Base-by-base conservation (phyloP, 2,888 invertebrate species). In the Caenorhabditis angaria region DNA sequence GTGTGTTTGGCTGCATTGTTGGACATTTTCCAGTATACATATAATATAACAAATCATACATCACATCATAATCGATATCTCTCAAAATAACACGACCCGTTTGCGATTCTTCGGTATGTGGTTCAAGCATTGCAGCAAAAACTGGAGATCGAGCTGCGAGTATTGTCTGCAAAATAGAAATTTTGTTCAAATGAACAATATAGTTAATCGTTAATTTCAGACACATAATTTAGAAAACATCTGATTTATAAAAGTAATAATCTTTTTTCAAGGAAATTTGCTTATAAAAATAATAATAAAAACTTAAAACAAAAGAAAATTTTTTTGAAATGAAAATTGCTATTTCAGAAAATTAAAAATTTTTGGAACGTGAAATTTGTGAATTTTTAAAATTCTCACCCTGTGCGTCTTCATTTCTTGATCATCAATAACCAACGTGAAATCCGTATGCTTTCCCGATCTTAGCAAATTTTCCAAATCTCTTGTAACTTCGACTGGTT, bases 21-120 rank as follows among this genome's bases (percentile, higher is more conserved):
- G 81, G 76, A 6, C 81, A 69, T 22, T 71, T 65, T 10, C 87
- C 87, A 20, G 81, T 80, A 74, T 87, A 87, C 55, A 87, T 81
- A 70, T 77, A 87, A 61, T 63, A 61, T 22, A 86, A n/a, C n/a
- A n/a, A n/a, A n/a, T n/a, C n/a, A n/a, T n/a, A n/a, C n/a, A n/a
- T n/a, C n/a, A 83, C 81, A 51, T 85, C 84, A 29, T 72, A 74
- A 18, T 85, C 85, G 2, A 85, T 59, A 53, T 84, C 84, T 24
- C 71, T 47, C 8, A 82, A 59, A 1, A 60, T 29, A 1, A 82
- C 82, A 5, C 70, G 58, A n/a, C 68, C 70, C 28, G 61, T 80
- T 61, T 79, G 70, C 4, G 78, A 50, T 67, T 85, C 85, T 27
- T 80, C 81, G 1, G 85, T 85, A 63, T 85, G 82, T 5, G 82